phyloP scores from a whole-genome alignment of 2,888 invertebrate genomes.

The Tipula helvola region DNA sequence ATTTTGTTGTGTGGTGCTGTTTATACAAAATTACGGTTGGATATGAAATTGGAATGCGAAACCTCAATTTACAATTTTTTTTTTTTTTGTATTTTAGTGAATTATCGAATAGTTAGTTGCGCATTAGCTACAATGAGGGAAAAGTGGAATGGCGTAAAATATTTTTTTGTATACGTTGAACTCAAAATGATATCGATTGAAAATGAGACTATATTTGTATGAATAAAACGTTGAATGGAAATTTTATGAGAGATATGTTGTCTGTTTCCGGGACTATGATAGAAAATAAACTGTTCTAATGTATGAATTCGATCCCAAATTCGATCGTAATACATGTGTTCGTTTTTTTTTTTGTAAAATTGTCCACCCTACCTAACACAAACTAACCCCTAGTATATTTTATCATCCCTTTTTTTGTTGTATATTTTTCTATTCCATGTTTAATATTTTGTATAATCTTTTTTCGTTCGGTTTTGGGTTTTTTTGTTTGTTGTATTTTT shows the following conservation, averaged over 20 bases:
- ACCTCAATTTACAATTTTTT: neutral
- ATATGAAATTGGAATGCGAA: neutral
- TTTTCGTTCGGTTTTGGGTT: neutral
- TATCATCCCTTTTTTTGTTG: neutral
- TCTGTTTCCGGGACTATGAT: neutral
- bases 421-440: neutral
- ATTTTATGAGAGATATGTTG: neutral
- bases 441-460: neutral
- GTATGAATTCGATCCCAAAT: neutral
- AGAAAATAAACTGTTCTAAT: neutral
- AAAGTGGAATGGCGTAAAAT: neutral
- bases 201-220: neutral
- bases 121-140: neutral
- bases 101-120: slow-evolving; percentile 4
- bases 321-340: neutral
- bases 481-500: slow-evolving; percentile 5
- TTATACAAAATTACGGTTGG: neutral
- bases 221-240: neutral
- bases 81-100: neutral
- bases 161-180: neutral
- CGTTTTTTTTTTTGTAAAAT: neutral
- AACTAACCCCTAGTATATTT: neutral
- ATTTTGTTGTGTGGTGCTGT: neutral
- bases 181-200: neutral
- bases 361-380: neutral